phyloP scores from a whole-genome alignment of 2,888 invertebrate species.

The Cinara cedri region DNA sequence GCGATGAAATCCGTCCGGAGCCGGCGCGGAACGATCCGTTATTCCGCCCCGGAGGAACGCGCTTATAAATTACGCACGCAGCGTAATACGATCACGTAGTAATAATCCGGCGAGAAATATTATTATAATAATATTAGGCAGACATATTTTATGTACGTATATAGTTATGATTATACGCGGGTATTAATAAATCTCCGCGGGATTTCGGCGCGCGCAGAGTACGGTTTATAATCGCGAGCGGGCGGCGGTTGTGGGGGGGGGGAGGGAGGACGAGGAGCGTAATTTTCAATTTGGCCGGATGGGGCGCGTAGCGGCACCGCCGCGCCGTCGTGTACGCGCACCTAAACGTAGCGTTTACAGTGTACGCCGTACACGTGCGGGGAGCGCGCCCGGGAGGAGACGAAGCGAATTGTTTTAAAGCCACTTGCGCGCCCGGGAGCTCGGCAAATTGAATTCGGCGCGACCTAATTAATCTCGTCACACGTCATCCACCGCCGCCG shows the following conservation, averaged over 20 bases:
- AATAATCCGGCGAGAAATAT: too few species aligned
- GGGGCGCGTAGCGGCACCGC: conserved; percentile 2
- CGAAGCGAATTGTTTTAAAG: conserved; percentile 42
- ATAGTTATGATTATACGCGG: too few species aligned
- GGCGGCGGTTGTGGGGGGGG: neutral
- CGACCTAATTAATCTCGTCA: conserved; percentile 49
- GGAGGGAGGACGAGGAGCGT: conserved; percentile 28
- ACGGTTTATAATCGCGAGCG: neutral
- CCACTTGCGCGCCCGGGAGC: neutral
- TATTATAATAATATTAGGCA: too few species aligned
- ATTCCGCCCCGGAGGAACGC: too few species aligned
- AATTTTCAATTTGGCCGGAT: conserved; percentile 48
- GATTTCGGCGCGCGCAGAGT: neutral
- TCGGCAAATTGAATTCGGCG: conserved; percentile 35
- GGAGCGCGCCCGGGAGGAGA: too few species aligned
- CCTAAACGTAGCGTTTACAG: too few species aligned
- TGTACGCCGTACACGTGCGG: too few species aligned
- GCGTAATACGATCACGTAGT: too few species aligned
- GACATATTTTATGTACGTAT: too few species aligned
- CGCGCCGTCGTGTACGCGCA: neutral
- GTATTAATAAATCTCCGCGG: too few species aligned
- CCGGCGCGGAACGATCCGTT: neutral
- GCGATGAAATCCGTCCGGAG: neutral
- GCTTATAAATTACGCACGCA: too few species aligned
- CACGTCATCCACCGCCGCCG: neutral